Conservation (phyloP, 2,797 vertebrate species). For the Scolopax rusticola region DNA sequence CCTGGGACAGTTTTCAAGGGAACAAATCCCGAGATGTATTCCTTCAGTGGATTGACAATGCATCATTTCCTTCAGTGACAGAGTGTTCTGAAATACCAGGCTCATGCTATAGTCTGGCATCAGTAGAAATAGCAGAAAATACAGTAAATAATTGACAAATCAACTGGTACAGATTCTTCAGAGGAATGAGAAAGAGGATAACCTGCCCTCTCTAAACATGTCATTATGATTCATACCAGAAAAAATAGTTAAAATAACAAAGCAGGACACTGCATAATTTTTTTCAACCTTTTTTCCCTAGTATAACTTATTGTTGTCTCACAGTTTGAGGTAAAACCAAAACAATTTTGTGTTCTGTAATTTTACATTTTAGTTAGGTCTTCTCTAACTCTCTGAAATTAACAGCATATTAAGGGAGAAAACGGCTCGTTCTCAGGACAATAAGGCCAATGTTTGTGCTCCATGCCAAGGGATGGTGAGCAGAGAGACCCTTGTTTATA, state of each 20-base stretch:
- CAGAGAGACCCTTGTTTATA: too few species aligned
- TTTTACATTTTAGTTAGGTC: too few species aligned
- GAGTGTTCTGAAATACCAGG: not conserved
- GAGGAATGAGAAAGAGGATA: not conserved
- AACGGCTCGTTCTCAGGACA: too few species aligned
- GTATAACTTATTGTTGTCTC: not conserved
- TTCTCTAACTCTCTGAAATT: too few species aligned
- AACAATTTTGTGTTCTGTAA: too few species aligned
- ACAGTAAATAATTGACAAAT: not conserved
- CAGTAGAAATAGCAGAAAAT: not conserved
- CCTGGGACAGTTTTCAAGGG: not conserved
- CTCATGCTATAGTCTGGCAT: not conserved
- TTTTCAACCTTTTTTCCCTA: not conserved
- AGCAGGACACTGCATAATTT: not conserved
- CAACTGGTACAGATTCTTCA: not conserved
- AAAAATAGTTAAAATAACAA: not conserved
- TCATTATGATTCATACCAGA: not conserved
- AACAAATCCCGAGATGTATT: not conserved
- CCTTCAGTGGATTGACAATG: not conserved
- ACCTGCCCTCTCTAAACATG: not conserved
- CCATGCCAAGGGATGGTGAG: too few species aligned
- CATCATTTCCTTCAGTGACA: not conserved
- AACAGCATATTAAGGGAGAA: too few species aligned
- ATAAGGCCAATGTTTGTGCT: too few species aligned
- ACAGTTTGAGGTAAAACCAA: too few species aligned